These are phyloP conservation scores for Corythaeola cristata DNA, from an alignment of 2,113 vertebrate species.

Conservation along the genomic window DNA sequence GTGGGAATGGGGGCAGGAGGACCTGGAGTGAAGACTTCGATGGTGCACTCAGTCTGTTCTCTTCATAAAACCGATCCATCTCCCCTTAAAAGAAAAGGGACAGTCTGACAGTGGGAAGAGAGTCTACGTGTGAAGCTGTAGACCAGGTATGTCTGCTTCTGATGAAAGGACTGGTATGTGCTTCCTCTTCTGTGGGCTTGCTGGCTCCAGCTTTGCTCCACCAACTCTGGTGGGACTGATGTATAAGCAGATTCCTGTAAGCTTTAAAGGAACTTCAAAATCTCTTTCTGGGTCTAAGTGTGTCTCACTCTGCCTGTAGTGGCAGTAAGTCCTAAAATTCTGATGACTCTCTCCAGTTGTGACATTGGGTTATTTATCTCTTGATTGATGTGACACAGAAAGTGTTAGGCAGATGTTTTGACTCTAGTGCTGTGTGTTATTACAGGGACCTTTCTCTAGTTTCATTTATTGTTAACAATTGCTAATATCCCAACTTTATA, in stretches of 20 bases:
- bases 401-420: background rate
- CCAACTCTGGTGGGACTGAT: background rate
- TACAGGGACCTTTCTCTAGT: background rate
- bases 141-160: background rate
- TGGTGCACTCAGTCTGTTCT: background rate
- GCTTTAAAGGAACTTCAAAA: background rate
- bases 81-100: background rate
- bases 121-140: background rate
- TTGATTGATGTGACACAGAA: background rate
- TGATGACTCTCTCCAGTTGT: background rate
- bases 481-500: background rate
- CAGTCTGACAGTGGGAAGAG: background rate
- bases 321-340: background rate
- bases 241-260: background rate
- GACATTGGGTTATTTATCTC: background rate
- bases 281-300: background rate
- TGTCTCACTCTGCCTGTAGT: background rate
- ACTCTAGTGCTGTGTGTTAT: background rate
- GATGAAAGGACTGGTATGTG: background rate
- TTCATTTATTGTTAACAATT: background rate
- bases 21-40: background rate
- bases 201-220: background rate
- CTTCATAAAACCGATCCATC: background rate
- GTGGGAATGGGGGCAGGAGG: background rate
- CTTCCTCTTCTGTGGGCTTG: rapidly evolving